phyloP scores from a whole-genome alignment of 2,113 vertebrate genomes.

The Equus przewalskii region DNA sequence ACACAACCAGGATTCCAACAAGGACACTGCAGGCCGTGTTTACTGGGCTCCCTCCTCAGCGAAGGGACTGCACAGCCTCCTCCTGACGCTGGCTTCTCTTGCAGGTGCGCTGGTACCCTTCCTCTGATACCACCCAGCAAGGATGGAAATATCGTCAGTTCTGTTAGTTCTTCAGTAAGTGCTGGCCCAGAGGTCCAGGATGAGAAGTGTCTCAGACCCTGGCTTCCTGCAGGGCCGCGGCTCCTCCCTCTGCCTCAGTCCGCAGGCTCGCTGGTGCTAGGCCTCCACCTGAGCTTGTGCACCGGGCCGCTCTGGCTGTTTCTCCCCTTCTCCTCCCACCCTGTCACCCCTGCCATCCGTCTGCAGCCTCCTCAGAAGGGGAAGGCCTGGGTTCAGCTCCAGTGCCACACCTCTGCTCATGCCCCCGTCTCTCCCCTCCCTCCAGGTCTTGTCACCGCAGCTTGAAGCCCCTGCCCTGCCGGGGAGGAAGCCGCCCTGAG shows the following conservation, averaged over 20 bases:
- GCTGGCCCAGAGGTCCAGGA: not conserved
- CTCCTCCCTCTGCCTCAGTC: not conserved
- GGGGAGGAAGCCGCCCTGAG: conserved; percentile 74
- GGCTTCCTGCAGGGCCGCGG: not conserved
- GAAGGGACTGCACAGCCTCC: not conserved
- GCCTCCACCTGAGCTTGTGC: not conserved
- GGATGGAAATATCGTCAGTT: conserved; percentile 99
- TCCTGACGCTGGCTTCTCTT: conserved; percentile 80
- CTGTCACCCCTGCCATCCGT: not conserved
- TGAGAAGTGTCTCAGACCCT: not conserved
- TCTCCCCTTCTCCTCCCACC: not conserved
- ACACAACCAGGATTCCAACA: not conserved
- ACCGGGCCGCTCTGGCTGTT: not conserved
- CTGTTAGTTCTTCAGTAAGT: conserved; percentile 93
- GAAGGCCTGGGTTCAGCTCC: not conserved
- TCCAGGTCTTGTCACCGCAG: conserved; percentile 68
- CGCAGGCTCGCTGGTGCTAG: not conserved
- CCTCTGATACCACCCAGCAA: conserved; percentile 96
- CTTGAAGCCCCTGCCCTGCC: conserved; percentile 38
- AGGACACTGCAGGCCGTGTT: not conserved
- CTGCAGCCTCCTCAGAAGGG: not conserved
- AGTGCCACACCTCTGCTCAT: not conserved
- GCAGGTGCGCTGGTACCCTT: conserved; percentile 99
- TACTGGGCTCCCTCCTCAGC: fast-evolving
- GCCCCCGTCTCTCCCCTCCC: not conserved